Evolutionary conservation across 2,888 invertebrate genomes (phyloP).

Genomic region (Oxyscelio sp.): DNA sequence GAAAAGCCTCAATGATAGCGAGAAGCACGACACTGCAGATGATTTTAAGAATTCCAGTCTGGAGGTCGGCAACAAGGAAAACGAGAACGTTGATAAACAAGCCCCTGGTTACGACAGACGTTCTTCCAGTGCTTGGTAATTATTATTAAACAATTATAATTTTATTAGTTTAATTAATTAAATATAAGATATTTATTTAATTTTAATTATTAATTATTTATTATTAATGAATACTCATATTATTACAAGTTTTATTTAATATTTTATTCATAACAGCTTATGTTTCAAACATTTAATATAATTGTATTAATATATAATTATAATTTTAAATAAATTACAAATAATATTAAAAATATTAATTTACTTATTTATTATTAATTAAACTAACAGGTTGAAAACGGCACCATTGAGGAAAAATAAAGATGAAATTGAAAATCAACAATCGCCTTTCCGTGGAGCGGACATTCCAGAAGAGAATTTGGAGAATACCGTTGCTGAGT

Average conservation of each 20-base stretch:
- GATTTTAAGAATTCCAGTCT: conserved; percentile 42
- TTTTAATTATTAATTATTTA: not conserved
- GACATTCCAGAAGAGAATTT: conserved; percentile 79
- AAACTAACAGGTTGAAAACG: conserved; percentile 82
- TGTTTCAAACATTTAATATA: too few relatives aligned
- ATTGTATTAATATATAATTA: too few relatives aligned
- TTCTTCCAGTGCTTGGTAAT: conserved; percentile 79
- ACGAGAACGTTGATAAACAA: conserved; percentile 79
- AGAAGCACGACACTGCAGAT: conserved; percentile 26
- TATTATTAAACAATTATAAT: too few relatives aligned
- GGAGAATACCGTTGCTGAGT: conserved; percentile 85
- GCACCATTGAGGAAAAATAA: conserved; percentile 75
- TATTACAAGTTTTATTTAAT: too few relatives aligned
- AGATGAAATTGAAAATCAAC: conserved; percentile 79
- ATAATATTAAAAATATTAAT: too few relatives aligned
- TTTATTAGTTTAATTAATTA: conserved; percentile 45
- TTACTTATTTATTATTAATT: too few relatives aligned
- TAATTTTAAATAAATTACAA: too few relatives aligned
- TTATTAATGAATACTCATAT: too few relatives aligned
- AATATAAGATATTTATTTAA: conserved; percentile 8
- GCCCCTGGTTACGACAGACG: conserved; percentile 63
- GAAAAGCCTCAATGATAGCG: conserved; percentile 50
- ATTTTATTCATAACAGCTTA: too few relatives aligned
- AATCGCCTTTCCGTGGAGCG: conserved; percentile 77
- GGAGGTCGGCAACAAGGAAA: conserved; percentile 82